Percentiles rank a stretch among this genome's conserved stretches.
Evolutionary conservation across 2,888 invertebrate species (phyloP).

Genomic region (Morpho achilles): DNA sequence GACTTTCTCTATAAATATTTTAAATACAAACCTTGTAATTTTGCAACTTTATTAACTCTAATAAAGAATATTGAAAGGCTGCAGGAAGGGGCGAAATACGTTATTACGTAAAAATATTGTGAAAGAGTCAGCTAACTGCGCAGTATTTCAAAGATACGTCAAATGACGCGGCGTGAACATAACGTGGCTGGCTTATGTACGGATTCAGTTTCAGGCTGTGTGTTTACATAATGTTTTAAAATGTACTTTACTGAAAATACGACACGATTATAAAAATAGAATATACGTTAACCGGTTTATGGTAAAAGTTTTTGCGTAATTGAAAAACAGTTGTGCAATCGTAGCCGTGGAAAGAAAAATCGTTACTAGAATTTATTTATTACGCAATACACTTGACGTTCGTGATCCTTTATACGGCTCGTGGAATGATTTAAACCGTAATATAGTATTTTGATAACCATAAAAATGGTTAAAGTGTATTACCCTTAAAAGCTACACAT

Average conservation of each 20-base stretch:
- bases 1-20: too few species aligned
- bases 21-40: too few species aligned
- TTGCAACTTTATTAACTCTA: too few species aligned
- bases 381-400: neutral
- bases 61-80: too few species aligned
- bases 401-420: too few species aligned
- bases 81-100: too few species aligned
- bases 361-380: constrained; percentile 2
- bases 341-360: neutral
- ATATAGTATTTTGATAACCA: too few species aligned
- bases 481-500: too few species aligned
- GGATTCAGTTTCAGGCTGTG: constrained; percentile 24
- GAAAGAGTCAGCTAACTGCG: constrained; percentile 31
- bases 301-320: constrained; percentile 1
- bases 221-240: constrained; percentile 1
- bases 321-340: constrained; percentile 11
- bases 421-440: too few species aligned
- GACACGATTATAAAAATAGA: neutral
- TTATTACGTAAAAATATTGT: neutral
- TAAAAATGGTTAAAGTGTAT: too few species aligned
- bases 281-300: neutral
- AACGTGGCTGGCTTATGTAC: constrained; percentile 19
- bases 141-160: constrained; percentile 38
- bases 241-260: constrained; percentile 2
- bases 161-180: constrained; percentile 31